phyloP scores from a whole-genome alignment of 2,888 invertebrate species.

The Lithophane socia region DNA sequence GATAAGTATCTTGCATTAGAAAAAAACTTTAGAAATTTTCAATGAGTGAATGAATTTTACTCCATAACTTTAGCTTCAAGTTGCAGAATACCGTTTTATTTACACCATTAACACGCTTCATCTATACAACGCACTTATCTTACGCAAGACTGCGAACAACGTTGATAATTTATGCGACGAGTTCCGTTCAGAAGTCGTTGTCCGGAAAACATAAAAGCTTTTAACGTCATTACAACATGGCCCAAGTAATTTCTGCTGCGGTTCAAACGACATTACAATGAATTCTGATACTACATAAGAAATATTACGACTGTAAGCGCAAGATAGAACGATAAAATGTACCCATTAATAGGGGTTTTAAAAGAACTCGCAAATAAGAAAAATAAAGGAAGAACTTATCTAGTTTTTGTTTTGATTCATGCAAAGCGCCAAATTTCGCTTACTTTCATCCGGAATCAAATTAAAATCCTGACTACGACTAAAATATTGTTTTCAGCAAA shows the following conservation, averaged over 20 bases:
- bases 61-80: background rate
- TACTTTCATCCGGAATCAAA: background rate
- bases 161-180: conserved; percentile 67
- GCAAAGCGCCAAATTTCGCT: conserved; percentile 24
- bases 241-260: conserved; percentile 75
- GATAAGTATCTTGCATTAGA: background rate
- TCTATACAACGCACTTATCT: conserved; percentile 57
- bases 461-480: conserved; percentile 25
- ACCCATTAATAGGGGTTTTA: conserved; percentile 49
- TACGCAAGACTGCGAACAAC: conserved; percentile 57
- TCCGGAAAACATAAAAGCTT: conserved; percentile 85
- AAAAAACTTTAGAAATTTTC: background rate
- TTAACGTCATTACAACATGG: conserved; percentile 77
- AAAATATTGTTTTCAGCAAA: conserved; percentile 29
- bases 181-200: conserved; percentile 74
- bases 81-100: conserved; percentile 36
- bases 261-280: conserved; percentile 79
- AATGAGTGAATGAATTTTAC: background rate
- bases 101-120: conserved; percentile 55
- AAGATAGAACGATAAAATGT: conserved; percentile 59
- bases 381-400: background rate
- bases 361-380: conserved; percentile 30
- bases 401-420: conserved; percentile 21
- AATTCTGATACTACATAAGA: conserved; percentile 72
- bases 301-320: conserved; percentile 68